Conservation (phyloP, 2,888 invertebrate species). For the Latrodectus elegans region DNA sequence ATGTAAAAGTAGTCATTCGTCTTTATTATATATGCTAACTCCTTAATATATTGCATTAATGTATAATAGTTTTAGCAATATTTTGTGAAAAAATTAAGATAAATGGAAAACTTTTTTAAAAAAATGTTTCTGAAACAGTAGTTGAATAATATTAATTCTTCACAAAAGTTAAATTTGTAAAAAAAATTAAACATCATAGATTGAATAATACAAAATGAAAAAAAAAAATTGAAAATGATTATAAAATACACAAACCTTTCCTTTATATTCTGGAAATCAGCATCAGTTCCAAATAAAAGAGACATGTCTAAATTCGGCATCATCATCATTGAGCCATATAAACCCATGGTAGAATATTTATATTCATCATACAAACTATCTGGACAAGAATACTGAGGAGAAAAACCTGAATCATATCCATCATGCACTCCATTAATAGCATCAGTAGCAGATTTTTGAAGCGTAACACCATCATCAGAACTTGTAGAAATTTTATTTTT, state of each 20-base stretch:
- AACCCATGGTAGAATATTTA: constrained; percentile 50
- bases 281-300: constrained; percentile 60
- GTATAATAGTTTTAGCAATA: no score
- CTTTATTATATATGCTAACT: no score
- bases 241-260: constrained; percentile 52
- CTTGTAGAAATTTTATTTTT: constrained; percentile 49
- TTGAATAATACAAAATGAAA: no score
- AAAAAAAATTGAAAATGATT: not conserved
- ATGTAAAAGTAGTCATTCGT: no score
- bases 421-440: constrained; percentile 29
- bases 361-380: constrained; percentile 64
- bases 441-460: constrained; percentile 5
- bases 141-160: not conserved
- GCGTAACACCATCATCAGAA: constrained; percentile 35
- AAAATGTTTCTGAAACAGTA: not conserved
- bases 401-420: constrained; percentile 24
- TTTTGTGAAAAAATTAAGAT: no score
- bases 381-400: constrained; percentile 56
- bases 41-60: no score
- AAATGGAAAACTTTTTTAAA: not conserved
- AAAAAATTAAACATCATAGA: not conserved
- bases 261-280: constrained; percentile 66
- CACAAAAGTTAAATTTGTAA: not conserved
- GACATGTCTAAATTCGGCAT: constrained; percentile 67
- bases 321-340: constrained; percentile 68